Base-by-base conservation (phyloP, 2,888 invertebrate genomes). In the Rutpela maculata region DNA sequence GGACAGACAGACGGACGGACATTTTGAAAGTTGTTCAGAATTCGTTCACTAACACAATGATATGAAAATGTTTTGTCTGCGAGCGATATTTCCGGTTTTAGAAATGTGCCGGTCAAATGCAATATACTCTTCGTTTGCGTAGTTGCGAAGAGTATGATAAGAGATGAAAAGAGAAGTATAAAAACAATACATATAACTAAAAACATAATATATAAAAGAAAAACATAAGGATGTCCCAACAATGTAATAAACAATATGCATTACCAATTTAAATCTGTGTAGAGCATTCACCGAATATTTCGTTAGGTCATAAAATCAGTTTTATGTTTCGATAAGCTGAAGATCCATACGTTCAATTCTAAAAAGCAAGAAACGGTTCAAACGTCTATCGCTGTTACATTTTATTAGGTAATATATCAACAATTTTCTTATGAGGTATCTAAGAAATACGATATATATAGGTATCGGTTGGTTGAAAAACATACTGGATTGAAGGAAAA, bases 301-400 rank as follows among this genome's bases (percentile, higher is more conserved):
- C 50, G 15, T 50, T 43, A 50, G 50, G n/a, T n/a, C n/a, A 50
- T 50, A 50, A 50, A 50, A 50, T n/a, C n/a, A 50, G 50, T 50
- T 50, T 50, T 50, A 50, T 50, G 50, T 50, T 17, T 15, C 50
- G 50, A n/a, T 50, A 50, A n/a, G 50, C n/a, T 50, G n/a, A 50
- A 50, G 50, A 50, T 50, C 50, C 50, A 50, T 50, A 50, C 50
- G n/a, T 50, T 50, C n/a, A 5, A n/a, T n/a, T n/a, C n/a, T 15
- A 50, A 50, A 15, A 50, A n/a, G 50, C n/a, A n/a, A 50, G 50
- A n/a, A 50, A 50, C 50, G 3, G 50, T 7, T 50, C 50, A 50
- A 50, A n/a, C 15, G 50, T 7, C 50, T 50, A 6, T 35, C 31
- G 31, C 31, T 35, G 3, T n/a, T 50, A 50, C 50, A 12, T 50